phyloP scores from a whole-genome alignment of 1,140 invertebrate genomes.

The Neotoxoptera formosana region DNA sequence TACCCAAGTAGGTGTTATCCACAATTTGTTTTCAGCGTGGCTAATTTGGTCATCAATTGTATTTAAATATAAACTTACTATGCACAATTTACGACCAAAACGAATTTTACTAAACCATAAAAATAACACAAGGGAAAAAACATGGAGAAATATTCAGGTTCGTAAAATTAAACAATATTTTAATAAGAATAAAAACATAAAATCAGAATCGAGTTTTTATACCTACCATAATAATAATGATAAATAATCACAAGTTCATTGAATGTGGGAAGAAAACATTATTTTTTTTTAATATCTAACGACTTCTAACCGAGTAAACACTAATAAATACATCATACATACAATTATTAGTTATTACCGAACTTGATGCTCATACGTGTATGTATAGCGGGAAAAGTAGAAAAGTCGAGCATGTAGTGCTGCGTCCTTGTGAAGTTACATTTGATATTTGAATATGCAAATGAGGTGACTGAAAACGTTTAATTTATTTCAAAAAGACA shows the following conservation, averaged over 20 bases:
- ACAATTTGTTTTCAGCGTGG: neutral
- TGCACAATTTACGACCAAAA: slow-evolving; percentile 37
- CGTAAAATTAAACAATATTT: neutral
- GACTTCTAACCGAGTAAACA: neutral
- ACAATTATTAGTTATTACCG: neutral
- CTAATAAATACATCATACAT: neutral
- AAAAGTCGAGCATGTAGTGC: neutral
- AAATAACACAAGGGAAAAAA: neutral
- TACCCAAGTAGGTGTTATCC: neutral
- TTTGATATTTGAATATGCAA: neutral
- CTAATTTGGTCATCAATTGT: slow-evolving; percentile 7
- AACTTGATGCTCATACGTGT: neutral
- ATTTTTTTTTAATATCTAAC: neutral
- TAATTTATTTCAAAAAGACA: neutral
- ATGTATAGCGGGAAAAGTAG: neutral
- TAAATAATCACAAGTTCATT: neutral
- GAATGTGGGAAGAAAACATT: neutral
- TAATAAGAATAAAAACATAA: neutral
- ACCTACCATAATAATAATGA: neutral
- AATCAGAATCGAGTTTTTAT: neutral
- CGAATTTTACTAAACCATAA: neutral
- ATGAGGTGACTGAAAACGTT: neutral
- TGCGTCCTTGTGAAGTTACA: neutral
- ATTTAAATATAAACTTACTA: slow-evolving; percentile 13
- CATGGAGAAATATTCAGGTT: neutral